Conservation (phyloP, 2,888 invertebrate species). For the Scaeva pyrastri region DNA sequence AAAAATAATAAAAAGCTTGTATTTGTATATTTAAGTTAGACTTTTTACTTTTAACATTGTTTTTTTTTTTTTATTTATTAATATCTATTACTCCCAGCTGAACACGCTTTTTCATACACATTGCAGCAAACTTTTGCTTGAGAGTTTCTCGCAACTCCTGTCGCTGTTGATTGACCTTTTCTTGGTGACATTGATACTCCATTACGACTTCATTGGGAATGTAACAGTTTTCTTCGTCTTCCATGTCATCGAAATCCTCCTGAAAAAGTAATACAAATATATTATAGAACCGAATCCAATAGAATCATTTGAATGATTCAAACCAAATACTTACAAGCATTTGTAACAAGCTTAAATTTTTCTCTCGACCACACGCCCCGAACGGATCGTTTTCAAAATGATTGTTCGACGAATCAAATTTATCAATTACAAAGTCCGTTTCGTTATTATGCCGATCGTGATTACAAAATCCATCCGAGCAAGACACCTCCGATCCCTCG, state of each 20-base stretch:
- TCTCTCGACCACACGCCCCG: slow-evolving; percentile 71
- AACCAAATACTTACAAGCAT: slow-evolving; percentile 87
- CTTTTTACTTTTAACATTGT: slow-evolving; percentile 72
- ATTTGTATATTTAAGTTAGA: slow-evolving; percentile 65
- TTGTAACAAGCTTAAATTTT: slow-evolving; percentile 87
- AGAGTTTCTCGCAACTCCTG: slow-evolving; percentile 92
- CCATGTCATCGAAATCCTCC: slow-evolving; percentile 92
- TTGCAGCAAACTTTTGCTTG: slow-evolving; percentile 92
- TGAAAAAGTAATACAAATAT: slow-evolving; percentile 79
- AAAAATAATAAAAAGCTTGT: slow-evolving; percentile 49
- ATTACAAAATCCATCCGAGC: slow-evolving; percentile 94
- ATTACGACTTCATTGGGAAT: slow-evolving; percentile 95
- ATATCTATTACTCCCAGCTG: slow-evolving; percentile 56
- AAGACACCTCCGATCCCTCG: slow-evolving; percentile 95
- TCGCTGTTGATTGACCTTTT: slow-evolving; percentile 91
- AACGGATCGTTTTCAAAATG: slow-evolving; percentile 65
- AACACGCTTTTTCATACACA: slow-evolving; percentile 85
- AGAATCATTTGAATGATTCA: neutral
- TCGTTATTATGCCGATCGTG: slow-evolving; percentile 84
- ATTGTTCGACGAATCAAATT: slow-evolving; percentile 57
- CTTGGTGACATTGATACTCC: slow-evolving; percentile 92
- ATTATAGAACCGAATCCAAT: slow-evolving; percentile 55
- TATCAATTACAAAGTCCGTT: slow-evolving; percentile 75
- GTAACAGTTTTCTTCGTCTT: slow-evolving; percentile 89
- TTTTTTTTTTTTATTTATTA: slow-evolving; percentile 62